Base-by-base conservation (phyloP, 2,888 invertebrate genomes). In the Pseudococcus jackbeardsleyi region DNA sequence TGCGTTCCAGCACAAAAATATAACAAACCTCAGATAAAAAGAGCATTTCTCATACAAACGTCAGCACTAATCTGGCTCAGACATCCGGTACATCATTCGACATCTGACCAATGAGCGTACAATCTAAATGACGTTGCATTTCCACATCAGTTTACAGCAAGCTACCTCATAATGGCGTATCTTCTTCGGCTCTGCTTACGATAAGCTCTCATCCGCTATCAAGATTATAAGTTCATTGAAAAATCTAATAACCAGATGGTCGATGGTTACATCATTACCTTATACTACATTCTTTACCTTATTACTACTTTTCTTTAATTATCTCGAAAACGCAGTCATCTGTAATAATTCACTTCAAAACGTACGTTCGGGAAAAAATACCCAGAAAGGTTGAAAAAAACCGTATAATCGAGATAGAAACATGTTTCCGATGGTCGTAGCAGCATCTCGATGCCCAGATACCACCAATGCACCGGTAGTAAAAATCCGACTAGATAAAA, bases 181-280 rank as follows among this genome's bases (percentile, higher is more conserved):
- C 59, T 59, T 59, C 59, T 19, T 59, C 19, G 59, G 59, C 59
- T 46, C 9, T 3, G 6, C n/a, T n/a, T 46, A 54, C 19, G 59
- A 59, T 59, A 59, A 59, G 59, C 59, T 59, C 59, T 19, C 6
- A 1, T 19, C 19, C 19, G 59, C 59, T 9, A 59, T 59, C 59
- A 19, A 59, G 59, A 59, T 59, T 59, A 59, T 59, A 59, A 59
- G 59, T 59, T 59, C 59, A 59, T 59, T 59, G 59, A 59, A 59
- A 59, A 59, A 59, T 1, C 5, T 4, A 54, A 54, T 59, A 59
- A 59, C 59, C 59, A 59, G 59, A 59, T 59, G 59, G 59, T 59
- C 19, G 59, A 59, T 59, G 5, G 19, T 19, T 19, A 19, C 9
- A 19, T 6, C 19, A 19, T 5, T 54, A 59, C 59, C 19, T 33